Percentiles rank a stretch among this genome's conserved stretches.
These are phyloP conservation scores for Mormyrops boulengeri DNA, from an alignment of 2,797 vertebrate genomes.

Conservation along the genomic window DNA sequence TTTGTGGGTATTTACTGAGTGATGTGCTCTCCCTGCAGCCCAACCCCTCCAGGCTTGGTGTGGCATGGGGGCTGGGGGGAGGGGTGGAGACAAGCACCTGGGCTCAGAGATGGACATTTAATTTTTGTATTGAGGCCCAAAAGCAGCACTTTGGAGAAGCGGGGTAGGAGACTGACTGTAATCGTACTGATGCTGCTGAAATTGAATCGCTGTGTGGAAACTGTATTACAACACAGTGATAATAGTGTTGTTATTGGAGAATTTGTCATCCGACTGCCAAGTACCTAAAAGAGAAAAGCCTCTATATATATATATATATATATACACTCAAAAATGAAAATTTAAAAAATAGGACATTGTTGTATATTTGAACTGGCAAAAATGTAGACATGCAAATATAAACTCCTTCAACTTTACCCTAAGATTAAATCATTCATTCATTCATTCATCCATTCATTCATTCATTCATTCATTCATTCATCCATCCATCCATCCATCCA, in stretches of 20 bases:
- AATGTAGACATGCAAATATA: background rate
- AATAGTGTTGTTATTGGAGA: background rate
- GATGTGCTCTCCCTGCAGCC: background rate
- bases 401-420: background rate
- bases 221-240: background rate
- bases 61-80: background rate
- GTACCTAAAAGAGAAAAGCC: background rate
- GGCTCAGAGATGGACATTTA: background rate
- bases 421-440: background rate
- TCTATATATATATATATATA: background rate
- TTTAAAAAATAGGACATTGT: background rate
- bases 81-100: background rate
- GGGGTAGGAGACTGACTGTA: background rate
- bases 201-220: background rate
- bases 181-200: background rate
- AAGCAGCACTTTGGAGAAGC: background rate
- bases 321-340: background rate
- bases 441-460: too few species aligned
- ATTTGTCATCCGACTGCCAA: constrained; percentile 4
- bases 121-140: background rate
- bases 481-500: too few species aligned
- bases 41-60: background rate
- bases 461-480: too few species aligned
- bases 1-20: constrained; percentile 16
- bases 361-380: background rate